Evolutionary conservation across 2,888 invertebrate genomes (phyloP).

Genomic region (Drosophila tanythrix): DNA sequence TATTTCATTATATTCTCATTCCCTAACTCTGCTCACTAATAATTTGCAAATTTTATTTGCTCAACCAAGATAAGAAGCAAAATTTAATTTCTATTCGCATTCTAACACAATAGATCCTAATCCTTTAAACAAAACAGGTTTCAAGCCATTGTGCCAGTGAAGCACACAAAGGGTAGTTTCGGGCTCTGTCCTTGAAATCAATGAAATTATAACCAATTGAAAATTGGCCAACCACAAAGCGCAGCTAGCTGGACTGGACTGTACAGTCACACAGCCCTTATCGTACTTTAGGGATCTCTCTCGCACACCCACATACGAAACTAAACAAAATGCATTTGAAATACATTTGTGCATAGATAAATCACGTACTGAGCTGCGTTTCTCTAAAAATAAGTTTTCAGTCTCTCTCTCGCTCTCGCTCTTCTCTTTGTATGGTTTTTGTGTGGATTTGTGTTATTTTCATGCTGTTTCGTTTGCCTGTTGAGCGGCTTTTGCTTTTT

Average conservation of each 20-base stretch:
- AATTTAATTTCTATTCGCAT: constrained; percentile 37
- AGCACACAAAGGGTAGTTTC: constrained; percentile 45
- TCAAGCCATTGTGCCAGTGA: constrained; percentile 11
- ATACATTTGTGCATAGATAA: constrained; percentile 67
- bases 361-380: constrained; percentile 53
- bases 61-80: not conserved
- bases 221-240: constrained; percentile 67
- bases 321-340: constrained; percentile 30
- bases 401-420: constrained; percentile 7
- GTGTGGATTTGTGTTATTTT: constrained; percentile 35
- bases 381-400: constrained; percentile 74
- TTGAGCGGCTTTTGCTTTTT: constrained; percentile 57
- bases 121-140: constrained; percentile 73
- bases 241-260: constrained; percentile 64
- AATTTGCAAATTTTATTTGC: constrained; percentile 9
- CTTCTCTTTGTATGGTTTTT: constrained; percentile 12
- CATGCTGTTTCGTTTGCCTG: constrained; percentile 42
- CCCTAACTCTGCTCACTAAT: not conserved
- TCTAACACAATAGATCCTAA: constrained; percentile 43
- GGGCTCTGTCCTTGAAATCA: constrained; percentile 53
- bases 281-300: constrained; percentile 30
- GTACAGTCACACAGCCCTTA: constrained; percentile 15
- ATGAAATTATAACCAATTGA: constrained; percentile 24
- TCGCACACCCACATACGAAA: constrained; percentile 56
- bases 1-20: not conserved